Percentiles rank a stretch among this genome's conserved stretches.
These are phyloP conservation scores for Stomatorhinus walkeri DNA, from an alignment of 2,797 vertebrate genomes.

Conservation along the genomic window DNA sequence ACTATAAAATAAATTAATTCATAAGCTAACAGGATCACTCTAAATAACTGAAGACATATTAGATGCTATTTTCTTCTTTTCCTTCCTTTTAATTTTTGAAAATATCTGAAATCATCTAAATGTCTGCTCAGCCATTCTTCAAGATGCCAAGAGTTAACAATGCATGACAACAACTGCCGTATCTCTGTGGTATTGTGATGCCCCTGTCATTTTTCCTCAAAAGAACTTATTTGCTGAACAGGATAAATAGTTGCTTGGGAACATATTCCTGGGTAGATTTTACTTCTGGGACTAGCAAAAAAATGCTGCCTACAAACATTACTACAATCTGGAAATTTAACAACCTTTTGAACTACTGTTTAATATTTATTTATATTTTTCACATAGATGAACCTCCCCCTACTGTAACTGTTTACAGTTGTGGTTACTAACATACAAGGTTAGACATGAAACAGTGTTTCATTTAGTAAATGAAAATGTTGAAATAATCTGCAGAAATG, in stretches of 20 bases:
- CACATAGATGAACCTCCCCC: background rate
- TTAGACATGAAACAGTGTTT: background rate
- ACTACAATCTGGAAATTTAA: background rate
- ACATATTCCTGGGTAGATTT: background rate
- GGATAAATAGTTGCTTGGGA: background rate
- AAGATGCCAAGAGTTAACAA: background rate
- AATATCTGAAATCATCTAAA: background rate
- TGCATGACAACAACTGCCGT: background rate
- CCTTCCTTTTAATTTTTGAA: background rate
- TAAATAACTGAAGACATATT: background rate
- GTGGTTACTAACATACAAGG: background rate
- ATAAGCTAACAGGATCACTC: background rate
- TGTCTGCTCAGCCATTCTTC: background rate
- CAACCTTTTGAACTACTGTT: background rate
- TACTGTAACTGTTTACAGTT: background rate
- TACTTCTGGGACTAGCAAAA: background rate
- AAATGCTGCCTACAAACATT: background rate
- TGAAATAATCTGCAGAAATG: background rate
- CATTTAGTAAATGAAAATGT: background rate
- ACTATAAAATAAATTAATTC: slow-evolving; percentile 1
- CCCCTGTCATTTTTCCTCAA: background rate
- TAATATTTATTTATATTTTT: background rate
- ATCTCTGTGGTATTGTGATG: background rate
- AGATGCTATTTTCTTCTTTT: background rate
- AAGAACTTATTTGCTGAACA: background rate